phyloP scores from a whole-genome alignment of 2,113 vertebrate genomes.

The Mormoops blainvillei region DNA sequence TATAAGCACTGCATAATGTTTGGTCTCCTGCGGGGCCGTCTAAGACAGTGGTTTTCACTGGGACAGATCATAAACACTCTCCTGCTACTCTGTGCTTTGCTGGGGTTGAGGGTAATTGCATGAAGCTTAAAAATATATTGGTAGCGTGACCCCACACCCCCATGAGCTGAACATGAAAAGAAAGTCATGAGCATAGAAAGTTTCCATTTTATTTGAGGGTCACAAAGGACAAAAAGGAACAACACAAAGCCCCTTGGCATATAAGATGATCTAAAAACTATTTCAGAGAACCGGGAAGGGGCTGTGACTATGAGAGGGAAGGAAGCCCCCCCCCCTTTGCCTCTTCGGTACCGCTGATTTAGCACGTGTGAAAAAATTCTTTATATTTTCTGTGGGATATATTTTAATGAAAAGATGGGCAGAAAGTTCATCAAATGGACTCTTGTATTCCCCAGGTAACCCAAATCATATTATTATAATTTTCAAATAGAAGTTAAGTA shows the following conservation, averaged over 20 bases:
- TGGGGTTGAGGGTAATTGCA: constrained; percentile 78
- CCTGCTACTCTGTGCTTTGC: constrained; percentile 75
- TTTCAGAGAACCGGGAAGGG: background rate
- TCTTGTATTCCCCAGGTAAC: background rate
- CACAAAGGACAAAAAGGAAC: constrained; percentile 35
- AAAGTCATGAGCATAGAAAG: constrained; percentile 62
- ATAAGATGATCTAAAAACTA: constrained; percentile 8
- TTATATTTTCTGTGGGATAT: background rate
- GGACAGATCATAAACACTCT: constrained; percentile 78
- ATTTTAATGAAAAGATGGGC: background rate
- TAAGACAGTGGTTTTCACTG: constrained; percentile 74
- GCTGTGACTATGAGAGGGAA: background rate
- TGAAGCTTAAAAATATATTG: constrained; percentile 79
- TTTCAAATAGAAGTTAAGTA: constrained; percentile 2
- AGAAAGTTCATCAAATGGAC: background rate
- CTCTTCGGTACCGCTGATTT: background rate
- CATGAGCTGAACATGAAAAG: constrained; percentile 60
- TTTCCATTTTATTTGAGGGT: constrained; percentile 65
- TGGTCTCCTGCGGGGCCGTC: constrained; percentile 68
- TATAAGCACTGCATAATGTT: constrained; percentile 69
- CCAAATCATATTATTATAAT: background rate
- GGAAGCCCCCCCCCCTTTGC: background rate
- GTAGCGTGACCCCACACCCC: constrained; percentile 70
- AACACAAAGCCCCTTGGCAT: background rate
- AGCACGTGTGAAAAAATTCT: background rate